Conservation (phyloP, 2,888 invertebrate genomes). For the Mongoloraphidia duomilia region DNA sequence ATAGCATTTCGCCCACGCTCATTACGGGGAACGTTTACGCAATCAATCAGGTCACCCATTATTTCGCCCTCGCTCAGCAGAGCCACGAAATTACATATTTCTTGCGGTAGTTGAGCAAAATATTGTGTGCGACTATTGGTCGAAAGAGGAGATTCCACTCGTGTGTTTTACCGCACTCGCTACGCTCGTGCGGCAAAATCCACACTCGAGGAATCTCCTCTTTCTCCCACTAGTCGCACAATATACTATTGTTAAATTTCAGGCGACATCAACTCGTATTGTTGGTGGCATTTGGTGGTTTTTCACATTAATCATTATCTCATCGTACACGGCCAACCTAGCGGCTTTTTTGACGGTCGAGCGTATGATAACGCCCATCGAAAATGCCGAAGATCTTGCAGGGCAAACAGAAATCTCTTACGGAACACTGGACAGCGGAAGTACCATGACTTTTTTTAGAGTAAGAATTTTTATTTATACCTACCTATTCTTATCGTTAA, state of each 20-base stretch:
- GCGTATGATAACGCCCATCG: constrained; percentile 74
- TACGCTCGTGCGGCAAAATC: too few species aligned
- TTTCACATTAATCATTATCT: constrained; percentile 79
- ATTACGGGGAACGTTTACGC: too few species aligned
- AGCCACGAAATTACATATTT: too few species aligned
- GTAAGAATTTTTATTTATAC: constrained; percentile 28
- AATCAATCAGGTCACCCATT: too few species aligned
- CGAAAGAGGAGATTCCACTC: too few species aligned
- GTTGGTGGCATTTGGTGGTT: constrained; percentile 88
- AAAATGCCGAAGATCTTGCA: constrained; percentile 69
- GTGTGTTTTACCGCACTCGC: too few species aligned
- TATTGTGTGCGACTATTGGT: too few species aligned
- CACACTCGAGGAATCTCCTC: too few species aligned
- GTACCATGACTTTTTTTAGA: constrained; percentile 80
- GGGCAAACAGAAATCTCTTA: constrained; percentile 72
- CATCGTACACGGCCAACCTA: constrained; percentile 83
- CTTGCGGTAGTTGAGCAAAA: too few species aligned
- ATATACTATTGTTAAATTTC: constrained; percentile 4
- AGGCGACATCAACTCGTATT: constrained; percentile 61
- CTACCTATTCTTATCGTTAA: not conserved
- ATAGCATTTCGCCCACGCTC: too few species aligned
- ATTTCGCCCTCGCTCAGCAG: too few species aligned
- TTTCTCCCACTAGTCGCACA: too few species aligned
- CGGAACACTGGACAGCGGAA: constrained; percentile 69
- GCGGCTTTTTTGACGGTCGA: constrained; percentile 86